phyloP scores from a whole-genome alignment of 2,888 invertebrate species.

The Ormia ochracea region DNA sequence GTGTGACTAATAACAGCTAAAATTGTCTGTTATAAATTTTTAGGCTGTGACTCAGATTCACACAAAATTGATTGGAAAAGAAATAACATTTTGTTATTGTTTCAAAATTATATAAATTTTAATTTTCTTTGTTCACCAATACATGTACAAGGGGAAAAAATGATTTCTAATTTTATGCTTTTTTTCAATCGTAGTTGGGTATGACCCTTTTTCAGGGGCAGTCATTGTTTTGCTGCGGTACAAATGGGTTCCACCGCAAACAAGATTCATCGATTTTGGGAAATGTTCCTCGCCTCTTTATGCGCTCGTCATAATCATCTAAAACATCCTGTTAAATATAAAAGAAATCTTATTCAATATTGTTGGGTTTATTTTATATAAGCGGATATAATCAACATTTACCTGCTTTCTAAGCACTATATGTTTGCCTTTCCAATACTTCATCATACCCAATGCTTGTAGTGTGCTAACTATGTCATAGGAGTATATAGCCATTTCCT shows the following conservation, averaged over 20 bases:
- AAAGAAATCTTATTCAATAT: neutral
- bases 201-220: slow-evolving; percentile 69
- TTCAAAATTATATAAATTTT: neutral
- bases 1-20: slow-evolving; percentile 60
- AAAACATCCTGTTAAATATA: slow-evolving; percentile 86
- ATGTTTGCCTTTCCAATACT: slow-evolving; percentile 99
- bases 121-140: slow-evolving; percentile 39
- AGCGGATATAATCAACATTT: slow-evolving; percentile 65
- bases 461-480: slow-evolving; percentile 98
- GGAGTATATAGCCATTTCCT: slow-evolving; percentile 96
- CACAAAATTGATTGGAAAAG: slow-evolving; percentile 17
- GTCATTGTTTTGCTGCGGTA: slow-evolving; percentile 78
- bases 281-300: slow-evolving; percentile 86
- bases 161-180: neutral
- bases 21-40: slow-evolving; percentile 32
- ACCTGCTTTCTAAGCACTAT: slow-evolving; percentile 96
- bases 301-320: slow-evolving; percentile 92
- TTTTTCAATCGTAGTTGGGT: slow-evolving; percentile 57
- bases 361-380: neutral
- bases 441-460: slow-evolving; percentile 97
- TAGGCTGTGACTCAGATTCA: slow-evolving; percentile 35
- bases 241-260: slow-evolving; percentile 92
- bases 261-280: slow-evolving; percentile 92
- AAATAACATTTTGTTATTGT: slow-evolving; percentile 15
- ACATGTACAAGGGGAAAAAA: neutral